phyloP scores from a whole-genome alignment of 2,113 vertebrate species.

The Vombatus ursinus region DNA sequence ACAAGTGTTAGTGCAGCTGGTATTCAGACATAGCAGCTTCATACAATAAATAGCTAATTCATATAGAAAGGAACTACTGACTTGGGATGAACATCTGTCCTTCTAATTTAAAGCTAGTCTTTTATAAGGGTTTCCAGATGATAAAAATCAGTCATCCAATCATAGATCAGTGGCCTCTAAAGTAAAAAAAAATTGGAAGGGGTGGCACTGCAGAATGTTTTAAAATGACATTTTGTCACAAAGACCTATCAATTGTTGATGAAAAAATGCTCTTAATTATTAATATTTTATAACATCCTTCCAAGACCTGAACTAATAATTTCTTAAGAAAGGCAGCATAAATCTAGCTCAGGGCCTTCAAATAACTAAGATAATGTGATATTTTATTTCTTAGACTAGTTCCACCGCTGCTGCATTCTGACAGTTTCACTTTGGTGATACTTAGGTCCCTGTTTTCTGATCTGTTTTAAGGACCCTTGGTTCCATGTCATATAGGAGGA shows the following conservation, averaged over 20 bases:
- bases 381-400: neutral
- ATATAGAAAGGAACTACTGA: neutral
- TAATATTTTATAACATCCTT: constrained; percentile 17
- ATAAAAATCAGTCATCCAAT: constrained; percentile 38
- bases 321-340: neutral
- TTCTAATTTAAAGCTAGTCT: constrained; percentile 2
- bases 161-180: neutral
- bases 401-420: neutral
- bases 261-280: constrained; percentile 3
- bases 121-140: constrained; percentile 13
- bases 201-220: neutral
- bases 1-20: neutral
- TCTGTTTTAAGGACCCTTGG: neutral
- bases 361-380: neutral
- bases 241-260: neutral
- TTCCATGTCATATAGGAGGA: neutral
- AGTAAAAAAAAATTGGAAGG: neutral
- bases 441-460: neutral
- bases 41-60: constrained; percentile 2
- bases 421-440: neutral
- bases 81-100: neutral
- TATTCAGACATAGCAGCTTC: neutral
- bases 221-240: neutral
- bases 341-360: constrained; percentile 7
- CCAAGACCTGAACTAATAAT: constrained; percentile 8